These are phyloP conservation scores for Drosophila sechellia DNA, from an alignment of 1,140 invertebrate genomes.

Conservation along the genomic window DNA sequence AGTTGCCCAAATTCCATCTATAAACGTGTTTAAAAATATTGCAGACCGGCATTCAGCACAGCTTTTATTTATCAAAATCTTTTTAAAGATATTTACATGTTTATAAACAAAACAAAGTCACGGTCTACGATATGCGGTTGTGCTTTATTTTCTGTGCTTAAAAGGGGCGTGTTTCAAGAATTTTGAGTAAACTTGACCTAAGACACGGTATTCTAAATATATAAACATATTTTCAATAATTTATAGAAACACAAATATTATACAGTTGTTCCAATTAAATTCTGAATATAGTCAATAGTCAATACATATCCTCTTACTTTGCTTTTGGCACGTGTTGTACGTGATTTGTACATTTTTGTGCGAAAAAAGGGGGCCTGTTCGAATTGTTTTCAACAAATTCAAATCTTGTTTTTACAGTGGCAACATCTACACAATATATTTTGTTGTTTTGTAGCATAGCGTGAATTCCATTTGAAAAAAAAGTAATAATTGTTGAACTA, in stretches of 20 bases:
- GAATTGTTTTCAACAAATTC: not conserved
- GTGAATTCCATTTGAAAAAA: too few relatives aligned
- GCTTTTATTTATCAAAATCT: slow-evolving; percentile 31
- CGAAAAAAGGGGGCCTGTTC: not conserved
- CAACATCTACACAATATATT: too few relatives aligned
- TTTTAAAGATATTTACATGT: slow-evolving; percentile 18
- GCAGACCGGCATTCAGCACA: slow-evolving; percentile 1
- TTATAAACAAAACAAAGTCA: slow-evolving; percentile 10
- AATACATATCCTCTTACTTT: not conserved
- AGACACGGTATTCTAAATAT: not conserved
- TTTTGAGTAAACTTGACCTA: slow-evolving; percentile 22
- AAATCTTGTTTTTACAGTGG: not conserved
- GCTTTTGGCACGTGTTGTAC: not conserved
- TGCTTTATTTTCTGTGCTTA: not conserved
- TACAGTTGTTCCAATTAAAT: too few relatives aligned
- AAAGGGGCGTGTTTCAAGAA: slow-evolving; percentile 22
- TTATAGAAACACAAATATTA: not conserved
- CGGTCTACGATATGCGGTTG: not conserved
- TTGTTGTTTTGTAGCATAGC: too few relatives aligned
- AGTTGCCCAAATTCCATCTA: slow-evolving; percentile 36
- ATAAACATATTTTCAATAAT: not conserved
- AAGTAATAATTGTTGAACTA: too few relatives aligned
- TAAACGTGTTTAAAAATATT: slow-evolving; percentile 15
- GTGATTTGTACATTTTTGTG: not conserved
- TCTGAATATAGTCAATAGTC: too few relatives aligned